Evolutionary conservation across 2,113 vertebrate genomes (phyloP).

Genomic region (Mus pahari): DNA sequence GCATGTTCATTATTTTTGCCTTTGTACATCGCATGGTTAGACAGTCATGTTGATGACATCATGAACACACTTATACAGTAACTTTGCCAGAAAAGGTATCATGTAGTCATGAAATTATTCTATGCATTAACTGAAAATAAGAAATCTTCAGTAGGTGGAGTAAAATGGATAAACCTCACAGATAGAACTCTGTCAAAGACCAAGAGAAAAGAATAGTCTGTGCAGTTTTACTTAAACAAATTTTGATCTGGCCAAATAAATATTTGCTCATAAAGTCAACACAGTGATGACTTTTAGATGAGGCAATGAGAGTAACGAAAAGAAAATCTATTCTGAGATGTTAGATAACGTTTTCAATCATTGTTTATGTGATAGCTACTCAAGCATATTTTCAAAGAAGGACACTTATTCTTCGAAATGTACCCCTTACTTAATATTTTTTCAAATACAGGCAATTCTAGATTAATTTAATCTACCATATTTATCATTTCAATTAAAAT

Average conservation of each 20-base stretch:
- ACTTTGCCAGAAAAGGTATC: background rate
- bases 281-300: background rate
- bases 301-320: background rate
- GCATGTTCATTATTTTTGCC: background rate
- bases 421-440: background rate
- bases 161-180: background rate
- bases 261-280: background rate
- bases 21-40: background rate
- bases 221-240: background rate
- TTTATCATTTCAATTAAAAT: constrained; percentile 26
- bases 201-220: background rate
- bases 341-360: background rate
- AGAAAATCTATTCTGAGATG: background rate
- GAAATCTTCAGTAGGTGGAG: background rate
- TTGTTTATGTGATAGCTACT: background rate
- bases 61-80: background rate
- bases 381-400: background rate
- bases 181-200: background rate
- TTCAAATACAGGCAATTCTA: background rate
- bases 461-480: background rate
- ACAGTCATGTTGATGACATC: background rate
- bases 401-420: background rate
- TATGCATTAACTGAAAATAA: background rate
- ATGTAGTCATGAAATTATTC: background rate
- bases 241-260: background rate